Base-by-base conservation (phyloP, 2,888 invertebrate species). In the Dendrolimus houi region DNA sequence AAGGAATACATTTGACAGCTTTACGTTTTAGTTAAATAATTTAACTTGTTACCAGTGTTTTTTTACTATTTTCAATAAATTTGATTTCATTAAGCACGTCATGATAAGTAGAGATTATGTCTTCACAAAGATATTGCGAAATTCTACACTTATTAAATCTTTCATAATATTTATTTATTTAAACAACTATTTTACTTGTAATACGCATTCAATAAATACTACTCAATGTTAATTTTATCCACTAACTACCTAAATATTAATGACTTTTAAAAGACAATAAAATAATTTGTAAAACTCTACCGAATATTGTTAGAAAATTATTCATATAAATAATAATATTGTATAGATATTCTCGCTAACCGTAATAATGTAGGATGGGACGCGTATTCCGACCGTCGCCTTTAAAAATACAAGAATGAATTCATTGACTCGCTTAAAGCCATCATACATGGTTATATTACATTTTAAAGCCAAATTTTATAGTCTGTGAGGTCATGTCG, bases 401-500 rank as follows among this genome's bases (percentile, higher is more conserved):
- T 66, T 72, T 73, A 77, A 79, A 81, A 81, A 84, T 87, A 87
- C 81, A 85, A 81, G 79, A 75, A 83, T 83, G 84, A 79, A 74
- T 83, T 82, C 66, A 81, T 81, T 85, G 87, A 85, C 88, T 86
- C 82, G 82, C 84, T 85, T 88, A 89, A 85, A 88, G 87, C 84
- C 84, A 83, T 77, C 79, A 83, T 83, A 85, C 74, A 83, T 84
- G 84, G 83, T 86, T 75, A 86, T 87, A 89, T 82, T 81, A 75
- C 77, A 47, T 86, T 85, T 91, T 91, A 91, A 91, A 91, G 91
- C 91, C 90, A 91, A 90, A 89, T 90, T 85, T 87, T 59, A 83
- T 87, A 91, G 91, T 91, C 91, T 91, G 91, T 91, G 84, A 85
- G 88, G 85, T 90, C 83, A 87, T 85, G 84, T 79, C 84, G 88